Evolutionary conservation across 2,113 vertebrate species (phyloP).

Genomic region (Formicarius rufipectus): DNA sequence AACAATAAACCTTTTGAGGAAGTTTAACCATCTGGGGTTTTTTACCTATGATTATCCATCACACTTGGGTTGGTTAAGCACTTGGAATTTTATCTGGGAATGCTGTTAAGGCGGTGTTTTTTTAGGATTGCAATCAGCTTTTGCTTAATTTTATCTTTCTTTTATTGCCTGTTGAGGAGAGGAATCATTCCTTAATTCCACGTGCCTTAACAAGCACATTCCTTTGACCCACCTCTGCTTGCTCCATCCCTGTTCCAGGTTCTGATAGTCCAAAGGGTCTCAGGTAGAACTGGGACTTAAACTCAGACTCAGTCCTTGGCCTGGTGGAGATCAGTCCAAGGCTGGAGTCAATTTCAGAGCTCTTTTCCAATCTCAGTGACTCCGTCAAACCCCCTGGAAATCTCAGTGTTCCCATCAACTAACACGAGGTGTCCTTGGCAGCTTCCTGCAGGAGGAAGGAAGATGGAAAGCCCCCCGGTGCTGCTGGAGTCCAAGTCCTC

Average conservation of each 20-base stretch:
- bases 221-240: not conserved
- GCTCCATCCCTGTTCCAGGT: not conserved
- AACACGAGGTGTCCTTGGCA: not conserved
- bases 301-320: not conserved
- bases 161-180: not conserved
- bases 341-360: fast-evolving
- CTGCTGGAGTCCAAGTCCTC: slow-evolving; percentile 85
- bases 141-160: not conserved
- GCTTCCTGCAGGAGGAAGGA: slow-evolving; percentile 57
- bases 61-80: fast-evolving
- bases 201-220: not conserved
- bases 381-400: fast-evolving
- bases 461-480: slow-evolving; percentile 82
- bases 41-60: fast-evolving
- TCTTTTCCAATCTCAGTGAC: fast-evolving
- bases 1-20: not conserved
- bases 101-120: not conserved
- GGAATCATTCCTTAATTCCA: not conserved
- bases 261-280: not conserved
- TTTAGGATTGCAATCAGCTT: not conserved
- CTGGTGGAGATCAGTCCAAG: fast-evolving
- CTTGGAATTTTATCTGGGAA: not conserved
- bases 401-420: not conserved
- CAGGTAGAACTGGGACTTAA: not conserved
- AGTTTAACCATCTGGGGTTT: fast-evolving